phyloP scores from a whole-genome alignment of 2,888 invertebrate species.

The Uropetala carovei region DNA sequence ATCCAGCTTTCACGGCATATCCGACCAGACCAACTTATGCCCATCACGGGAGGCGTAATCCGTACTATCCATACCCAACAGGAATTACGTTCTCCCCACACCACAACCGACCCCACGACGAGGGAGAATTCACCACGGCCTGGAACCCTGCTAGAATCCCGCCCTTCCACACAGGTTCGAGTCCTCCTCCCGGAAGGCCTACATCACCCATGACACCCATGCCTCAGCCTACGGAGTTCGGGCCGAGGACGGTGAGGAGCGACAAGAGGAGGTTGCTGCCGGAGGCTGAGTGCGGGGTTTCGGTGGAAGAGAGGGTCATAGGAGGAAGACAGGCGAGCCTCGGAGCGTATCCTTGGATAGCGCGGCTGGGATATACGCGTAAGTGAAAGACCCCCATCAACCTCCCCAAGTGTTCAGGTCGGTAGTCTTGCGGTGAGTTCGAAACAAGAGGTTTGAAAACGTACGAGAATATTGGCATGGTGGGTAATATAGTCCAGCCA shows the following conservation, averaged over 20 bases:
- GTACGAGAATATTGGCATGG: too few species aligned
- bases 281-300: constrained; percentile 77
- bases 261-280: constrained; percentile 77
- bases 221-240: neutral
- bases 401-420: too few species aligned
- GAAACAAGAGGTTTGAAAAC: too few species aligned
- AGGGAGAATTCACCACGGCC: neutral
- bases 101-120: neutral
- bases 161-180: neutral
- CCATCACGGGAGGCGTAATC: neutral
- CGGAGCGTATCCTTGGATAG: constrained; percentile 82
- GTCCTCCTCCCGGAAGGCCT: neutral
- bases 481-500: too few species aligned
- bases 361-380: constrained; percentile 77
- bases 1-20: neutral
- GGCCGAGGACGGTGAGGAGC: constrained; percentile 71
- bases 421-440: too few species aligned
- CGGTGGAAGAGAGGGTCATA: constrained; percentile 79
- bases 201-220: neutral
- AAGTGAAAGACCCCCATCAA: constrained; percentile 27
- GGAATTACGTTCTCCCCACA: neutral
- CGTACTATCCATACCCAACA: neutral
- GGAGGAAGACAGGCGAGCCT: constrained; percentile 79
- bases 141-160: neutral
- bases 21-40: neutral